Percentiles rank a stretch among this genome's conserved stretches.
Conservation (phyloP, 2,797 vertebrate genomes). For the Pseudomugil gertrudae region DNA sequence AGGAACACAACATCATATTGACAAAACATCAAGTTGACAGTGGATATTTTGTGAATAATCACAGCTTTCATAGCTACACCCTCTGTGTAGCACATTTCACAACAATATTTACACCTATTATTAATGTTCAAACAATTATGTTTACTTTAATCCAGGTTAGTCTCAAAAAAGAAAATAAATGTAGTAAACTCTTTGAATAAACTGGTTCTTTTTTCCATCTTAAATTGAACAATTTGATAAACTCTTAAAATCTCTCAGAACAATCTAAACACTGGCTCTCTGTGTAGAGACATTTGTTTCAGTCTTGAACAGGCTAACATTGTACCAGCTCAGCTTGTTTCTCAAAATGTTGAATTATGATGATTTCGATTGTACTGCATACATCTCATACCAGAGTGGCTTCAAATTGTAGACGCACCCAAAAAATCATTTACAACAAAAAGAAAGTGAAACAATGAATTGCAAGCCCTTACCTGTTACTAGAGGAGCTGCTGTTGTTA, state of each 20-base stretch:
- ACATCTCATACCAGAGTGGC: neutral
- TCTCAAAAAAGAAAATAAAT: no score
- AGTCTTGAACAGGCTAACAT: neutral
- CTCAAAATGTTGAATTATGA: neutral
- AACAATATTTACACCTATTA: neutral
- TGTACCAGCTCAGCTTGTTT: no score
- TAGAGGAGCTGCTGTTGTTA: slow-evolving; percentile 88
- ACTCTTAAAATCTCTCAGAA: neutral
- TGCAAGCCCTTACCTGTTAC: slow-evolving; percentile 79
- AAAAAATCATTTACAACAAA: neutral
- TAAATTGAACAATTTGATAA: no score
- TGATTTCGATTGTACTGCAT: neutral
- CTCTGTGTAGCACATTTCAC: no score
- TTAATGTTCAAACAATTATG: neutral
- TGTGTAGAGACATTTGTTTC: neutral
- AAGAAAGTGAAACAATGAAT: neutral
- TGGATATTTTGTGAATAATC: no score
- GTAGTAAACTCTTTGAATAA: neutral
- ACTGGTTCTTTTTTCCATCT: neutral
- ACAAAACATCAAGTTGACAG: no score
- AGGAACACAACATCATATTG: no score
- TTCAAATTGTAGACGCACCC: neutral
- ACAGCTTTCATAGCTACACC: no score
- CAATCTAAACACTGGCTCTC: neutral
- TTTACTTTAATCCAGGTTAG: neutral